phyloP scores from a whole-genome alignment of 1,140 invertebrate genomes.

The Pseudomyrmex pallidus region DNA sequence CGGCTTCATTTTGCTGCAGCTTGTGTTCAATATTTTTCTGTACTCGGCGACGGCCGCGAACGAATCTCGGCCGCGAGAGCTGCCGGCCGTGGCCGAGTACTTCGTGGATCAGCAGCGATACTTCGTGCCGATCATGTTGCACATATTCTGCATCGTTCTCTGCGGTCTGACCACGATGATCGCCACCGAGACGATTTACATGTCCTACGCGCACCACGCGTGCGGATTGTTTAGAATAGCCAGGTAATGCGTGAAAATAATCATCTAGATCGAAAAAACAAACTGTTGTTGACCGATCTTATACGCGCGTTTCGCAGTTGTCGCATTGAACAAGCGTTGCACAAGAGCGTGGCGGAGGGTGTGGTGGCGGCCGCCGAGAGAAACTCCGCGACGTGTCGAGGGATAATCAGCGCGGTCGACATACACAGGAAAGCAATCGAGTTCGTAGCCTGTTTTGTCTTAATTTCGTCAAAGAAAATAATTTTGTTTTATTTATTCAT shows the following conservation, averaged over 20 bases:
- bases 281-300: too few relatives aligned
- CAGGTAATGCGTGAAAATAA: constrained; percentile 50
- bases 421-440: constrained; percentile 12
- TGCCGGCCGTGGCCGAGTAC: not conserved
- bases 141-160: fast-evolving
- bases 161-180: constrained; percentile 37
- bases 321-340: constrained; percentile 38
- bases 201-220: constrained; percentile 56
- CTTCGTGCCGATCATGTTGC: constrained; percentile 47
- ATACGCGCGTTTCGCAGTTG: not conserved
- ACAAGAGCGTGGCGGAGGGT: not conserved
- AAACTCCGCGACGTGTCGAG: not conserved
- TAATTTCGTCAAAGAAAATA: not conserved
- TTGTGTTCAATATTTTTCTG: constrained; percentile 8
- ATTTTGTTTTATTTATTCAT: not conserved
- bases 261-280: too few relatives aligned
- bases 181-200: constrained; percentile 60
- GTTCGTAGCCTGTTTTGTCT: constrained; percentile 20
- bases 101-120: constrained; percentile 34
- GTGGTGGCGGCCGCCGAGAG: not conserved
- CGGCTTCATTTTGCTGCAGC: not conserved
- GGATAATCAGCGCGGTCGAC: constrained; percentile 9
- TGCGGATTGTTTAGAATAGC: constrained; percentile 66
- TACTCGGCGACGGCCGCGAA: not conserved
- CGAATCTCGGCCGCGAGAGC: not conserved